Percentiles rank a stretch among this genome's conserved stretches.
These are phyloP conservation scores for Nyctibius grandis DNA, from an alignment of 2,797 vertebrate genomes.

Conservation along the genomic window DNA sequence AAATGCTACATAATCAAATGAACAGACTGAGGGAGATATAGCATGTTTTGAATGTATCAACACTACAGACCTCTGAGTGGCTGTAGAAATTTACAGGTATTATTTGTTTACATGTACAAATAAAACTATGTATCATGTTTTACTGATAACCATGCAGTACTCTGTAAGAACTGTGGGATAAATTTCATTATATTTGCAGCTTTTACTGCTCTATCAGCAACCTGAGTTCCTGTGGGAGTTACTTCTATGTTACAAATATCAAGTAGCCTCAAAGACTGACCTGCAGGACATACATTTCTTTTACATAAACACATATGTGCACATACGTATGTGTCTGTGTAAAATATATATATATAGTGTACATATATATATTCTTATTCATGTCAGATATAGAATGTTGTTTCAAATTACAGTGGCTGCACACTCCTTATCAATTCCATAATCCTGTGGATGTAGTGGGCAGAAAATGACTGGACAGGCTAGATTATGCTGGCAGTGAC, in stretches of 20 bases:
- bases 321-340: too few relatives aligned
- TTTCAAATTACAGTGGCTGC: background rate
- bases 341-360: too few relatives aligned
- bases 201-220: background rate
- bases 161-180: background rate
- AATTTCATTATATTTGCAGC: background rate
- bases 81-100: background rate
- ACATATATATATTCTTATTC: background rate
- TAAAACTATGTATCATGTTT: background rate
- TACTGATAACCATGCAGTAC: background rate
- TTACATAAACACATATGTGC: background rate
- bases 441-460: background rate
- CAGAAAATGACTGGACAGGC: background rate
- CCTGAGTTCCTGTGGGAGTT: fast-evolving
- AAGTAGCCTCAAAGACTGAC: background rate
- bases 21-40: slow-evolving; percentile 12
- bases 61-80: background rate
- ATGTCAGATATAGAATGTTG: background rate
- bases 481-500: background rate
- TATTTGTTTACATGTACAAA: background rate
- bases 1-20: slow-evolving; percentile 49
- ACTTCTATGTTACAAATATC: background rate
- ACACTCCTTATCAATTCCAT: background rate
- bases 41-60: slow-evolving; percentile 8
- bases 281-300: background rate